Evolutionary conservation across 2,888 invertebrate species (phyloP).

Genomic region (Chrysolina americana): DNA sequence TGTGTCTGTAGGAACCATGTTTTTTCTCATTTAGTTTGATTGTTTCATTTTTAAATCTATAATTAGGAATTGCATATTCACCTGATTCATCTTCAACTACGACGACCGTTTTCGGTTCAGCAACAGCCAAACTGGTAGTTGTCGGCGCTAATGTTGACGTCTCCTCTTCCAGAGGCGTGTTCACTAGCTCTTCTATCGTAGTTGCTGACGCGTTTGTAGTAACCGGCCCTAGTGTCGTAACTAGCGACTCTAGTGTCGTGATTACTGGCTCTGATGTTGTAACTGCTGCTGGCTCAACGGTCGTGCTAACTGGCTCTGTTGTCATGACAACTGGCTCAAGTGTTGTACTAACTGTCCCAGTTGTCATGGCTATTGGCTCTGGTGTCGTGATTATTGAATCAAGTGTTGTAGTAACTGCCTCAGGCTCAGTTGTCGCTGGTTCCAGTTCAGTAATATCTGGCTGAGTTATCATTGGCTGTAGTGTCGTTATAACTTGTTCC

Average conservation of each 20-base stretch:
- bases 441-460: neutral
- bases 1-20: too few relatives aligned
- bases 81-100: neutral
- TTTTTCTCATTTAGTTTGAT: too few relatives aligned
- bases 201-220: too few relatives aligned
- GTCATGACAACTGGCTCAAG: slow-evolving; percentile 17
- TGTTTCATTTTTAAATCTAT: too few relatives aligned
- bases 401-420: slow-evolving; percentile 19
- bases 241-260: neutral
- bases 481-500: neutral
- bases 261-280: slow-evolving; percentile 32
- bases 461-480: neutral
- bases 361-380: neutral
- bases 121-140: slow-evolving; percentile 13
- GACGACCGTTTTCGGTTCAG: neutral
- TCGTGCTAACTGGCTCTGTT: neutral
- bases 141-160: slow-evolving; percentile 23
- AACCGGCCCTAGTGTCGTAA: neutral
- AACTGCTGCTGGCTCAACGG: slow-evolving; percentile 10
- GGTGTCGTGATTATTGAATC: neutral
- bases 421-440: neutral
- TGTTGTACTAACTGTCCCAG: neutral
- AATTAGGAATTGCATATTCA: neutral
- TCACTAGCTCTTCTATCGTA: neutral
- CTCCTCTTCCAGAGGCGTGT: slow-evolving; percentile 21